These are phyloP conservation scores for Oceanodroma tethys DNA, from an alignment of 2,113 vertebrate genomes.

Conservation along the genomic window DNA sequence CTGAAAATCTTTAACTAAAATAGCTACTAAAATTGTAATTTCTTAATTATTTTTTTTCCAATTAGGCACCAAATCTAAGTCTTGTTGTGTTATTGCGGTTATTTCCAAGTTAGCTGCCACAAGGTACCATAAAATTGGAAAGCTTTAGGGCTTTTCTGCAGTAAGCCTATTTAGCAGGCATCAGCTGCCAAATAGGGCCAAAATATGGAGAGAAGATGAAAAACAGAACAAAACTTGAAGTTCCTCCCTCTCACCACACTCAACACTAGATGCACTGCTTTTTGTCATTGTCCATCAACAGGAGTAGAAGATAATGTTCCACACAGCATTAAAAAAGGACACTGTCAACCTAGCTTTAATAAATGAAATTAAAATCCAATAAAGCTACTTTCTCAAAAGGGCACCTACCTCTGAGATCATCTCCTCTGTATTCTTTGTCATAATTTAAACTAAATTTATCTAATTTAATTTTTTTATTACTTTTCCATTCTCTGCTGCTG, in stretches of 20 bases:
- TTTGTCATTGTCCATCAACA: constrained; percentile 6
- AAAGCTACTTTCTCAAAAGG: constrained; percentile 55
- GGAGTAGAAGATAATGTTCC: constrained; percentile 15
- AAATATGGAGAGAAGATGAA: not conserved
- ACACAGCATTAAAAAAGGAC: constrained; percentile 33
- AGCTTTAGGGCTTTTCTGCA: not conserved
- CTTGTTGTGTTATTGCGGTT: not conserved
- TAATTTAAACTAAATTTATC: constrained; percentile 58
- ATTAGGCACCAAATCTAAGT: not conserved
- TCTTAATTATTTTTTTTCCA: not conserved
- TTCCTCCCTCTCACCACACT: not conserved
- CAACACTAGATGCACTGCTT: not conserved
- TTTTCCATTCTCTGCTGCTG: constrained; percentile 4
- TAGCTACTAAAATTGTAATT: not conserved
- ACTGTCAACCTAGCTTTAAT: constrained; percentile 15
- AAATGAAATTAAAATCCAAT: constrained; percentile 57
- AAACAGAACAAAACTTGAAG: not conserved
- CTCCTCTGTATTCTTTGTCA: constrained; percentile 45
- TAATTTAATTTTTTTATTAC: constrained; percentile 57
- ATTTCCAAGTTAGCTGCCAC: not conserved
- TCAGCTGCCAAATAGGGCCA: not conserved
- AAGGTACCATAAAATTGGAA: not conserved
- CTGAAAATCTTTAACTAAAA: not conserved
- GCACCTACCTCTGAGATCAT: constrained; percentile 60
- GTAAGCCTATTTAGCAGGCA: not conserved